Base-by-base conservation (phyloP, 2,888 invertebrate species). In the Meteorus cinctellus region DNA sequence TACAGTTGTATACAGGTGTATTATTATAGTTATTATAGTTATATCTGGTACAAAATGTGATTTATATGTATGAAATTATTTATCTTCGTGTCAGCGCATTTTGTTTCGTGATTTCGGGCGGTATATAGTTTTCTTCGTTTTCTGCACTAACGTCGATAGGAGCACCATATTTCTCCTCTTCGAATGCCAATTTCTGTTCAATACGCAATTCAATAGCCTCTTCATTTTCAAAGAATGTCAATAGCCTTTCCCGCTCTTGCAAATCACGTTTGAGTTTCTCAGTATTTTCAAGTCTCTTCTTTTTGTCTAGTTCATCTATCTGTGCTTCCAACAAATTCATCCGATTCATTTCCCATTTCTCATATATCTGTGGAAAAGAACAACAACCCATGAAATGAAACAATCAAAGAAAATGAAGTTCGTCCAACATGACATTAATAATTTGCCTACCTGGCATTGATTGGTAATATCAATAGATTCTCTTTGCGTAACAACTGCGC, bases 161-260 rank as follows among this genome's bases (percentile, higher is more conserved):
- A 2, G 48, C 48, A 89, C 90, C 82, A 89, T 89, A 89, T 86
- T 89, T 77, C 86, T 85, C 77, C 77, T 79, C 75, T 29, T 85
- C 82, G 8, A 1, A 2, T 6, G 51, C 4, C 4, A 89, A 90
- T 86, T 84, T 85, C n/a, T 75, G 3, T 84, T 93, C 94, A 82
- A 96, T 95, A 87, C 92, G 88, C 65, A 96, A 90, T 83, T 96
- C 95, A 81, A 95, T 92, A 82, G 93, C 89, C 59, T 96, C 95
- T 86, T 95, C 93, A 85, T 95, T 94, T 77, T 96, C 95, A 90
- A 96, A 96, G 92, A 95, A 96, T 76, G 90, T 91, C 8, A 91
- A 83, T 4, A 89, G 92, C 77, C 91, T 91, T 85, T 96, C 96
- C 84, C 92, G 92, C 31, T 91, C 90, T 75, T 90, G 82, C 78